Conservation (phyloP, 2,797 vertebrate genomes). For the Girardinus metallicus region DNA sequence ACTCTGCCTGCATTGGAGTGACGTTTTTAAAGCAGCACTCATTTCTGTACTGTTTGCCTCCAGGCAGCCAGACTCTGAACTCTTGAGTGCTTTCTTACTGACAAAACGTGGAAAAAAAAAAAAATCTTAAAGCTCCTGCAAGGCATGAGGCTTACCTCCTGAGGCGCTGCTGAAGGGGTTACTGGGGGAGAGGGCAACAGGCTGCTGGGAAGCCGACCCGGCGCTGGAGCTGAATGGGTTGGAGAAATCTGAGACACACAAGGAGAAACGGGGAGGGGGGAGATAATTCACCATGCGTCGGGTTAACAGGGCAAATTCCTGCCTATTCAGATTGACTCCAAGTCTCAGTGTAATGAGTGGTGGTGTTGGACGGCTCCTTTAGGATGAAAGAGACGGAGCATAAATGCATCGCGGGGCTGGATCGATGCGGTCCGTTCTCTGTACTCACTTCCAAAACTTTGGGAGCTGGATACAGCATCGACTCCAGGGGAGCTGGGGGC, state of each 20-base stretch:
- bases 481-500: slow-evolving; percentile 77
- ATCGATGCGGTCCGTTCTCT: neutral
- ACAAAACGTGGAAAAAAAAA: neutral
- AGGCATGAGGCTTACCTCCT: slow-evolving; percentile 78
- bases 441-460: slow-evolving; percentile 80
- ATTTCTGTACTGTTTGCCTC: neutral
- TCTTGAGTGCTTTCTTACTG: neutral
- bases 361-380: neutral
- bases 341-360: slow-evolving; percentile 43
- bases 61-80: neutral
- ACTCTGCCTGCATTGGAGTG: neutral
- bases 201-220: slow-evolving; percentile 73
- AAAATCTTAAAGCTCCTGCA: neutral
- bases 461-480: slow-evolving; percentile 71
- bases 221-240: slow-evolving; percentile 85
- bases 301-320: slow-evolving; percentile 64
- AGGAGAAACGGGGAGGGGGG: neutral
- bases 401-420: slow-evolving; percentile 16
- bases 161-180: slow-evolving; percentile 88
- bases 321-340: slow-evolving; percentile 42
- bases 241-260: slow-evolving; percentile 81
- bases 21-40: neutral
- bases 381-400: slow-evolving; percentile 22
- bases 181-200: slow-evolving; percentile 83
- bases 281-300: slow-evolving; percentile 52